These are phyloP conservation scores for Aspidapion aeneum DNA, from an alignment of 2,888 invertebrate genomes.

Conservation along the genomic window DNA sequence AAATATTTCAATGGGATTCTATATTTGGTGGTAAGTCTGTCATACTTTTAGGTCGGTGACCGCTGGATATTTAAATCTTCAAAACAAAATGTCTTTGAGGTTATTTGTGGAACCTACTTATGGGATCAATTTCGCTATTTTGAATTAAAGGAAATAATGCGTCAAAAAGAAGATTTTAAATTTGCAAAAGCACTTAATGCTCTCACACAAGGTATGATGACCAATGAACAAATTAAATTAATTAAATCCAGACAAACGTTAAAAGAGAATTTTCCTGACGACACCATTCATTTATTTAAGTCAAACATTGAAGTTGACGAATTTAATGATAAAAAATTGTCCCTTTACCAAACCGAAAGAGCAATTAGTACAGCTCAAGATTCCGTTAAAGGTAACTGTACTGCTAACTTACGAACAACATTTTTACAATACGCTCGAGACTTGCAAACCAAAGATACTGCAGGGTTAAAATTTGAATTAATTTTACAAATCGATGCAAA, in stretches of 20 bases:
- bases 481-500: constrained; percentile 19
- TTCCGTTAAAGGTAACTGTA: constrained; percentile 9
- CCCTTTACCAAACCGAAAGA: not conserved
- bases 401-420: not conserved
- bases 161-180: constrained; percentile 7
- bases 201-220: not conserved
- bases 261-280: constrained; percentile 3
- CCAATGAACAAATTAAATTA: constrained; percentile 4
- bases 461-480: not conserved
- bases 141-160: constrained; percentile 15
- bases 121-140: constrained; percentile 10
- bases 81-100: not conserved
- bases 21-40: constrained; percentile 5
- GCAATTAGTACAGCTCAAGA: constrained; percentile 5
- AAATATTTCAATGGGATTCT: constrained; percentile 8
- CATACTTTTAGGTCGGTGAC: constrained; percentile 8
- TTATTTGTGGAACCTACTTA: constrained; percentile 8
- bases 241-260: constrained; percentile 6
- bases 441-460: too few relatives aligned
- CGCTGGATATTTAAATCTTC: constrained; percentile 5
- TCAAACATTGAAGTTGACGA: constrained; percentile 7
- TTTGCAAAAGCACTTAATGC: constrained; percentile 10
- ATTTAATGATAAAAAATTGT: constrained; percentile 4
- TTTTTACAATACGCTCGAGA: not conserved
- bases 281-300: constrained; percentile 7